Base-by-base conservation (phyloP, 1,140 invertebrate species). In the Anoplophora glabripennis region DNA sequence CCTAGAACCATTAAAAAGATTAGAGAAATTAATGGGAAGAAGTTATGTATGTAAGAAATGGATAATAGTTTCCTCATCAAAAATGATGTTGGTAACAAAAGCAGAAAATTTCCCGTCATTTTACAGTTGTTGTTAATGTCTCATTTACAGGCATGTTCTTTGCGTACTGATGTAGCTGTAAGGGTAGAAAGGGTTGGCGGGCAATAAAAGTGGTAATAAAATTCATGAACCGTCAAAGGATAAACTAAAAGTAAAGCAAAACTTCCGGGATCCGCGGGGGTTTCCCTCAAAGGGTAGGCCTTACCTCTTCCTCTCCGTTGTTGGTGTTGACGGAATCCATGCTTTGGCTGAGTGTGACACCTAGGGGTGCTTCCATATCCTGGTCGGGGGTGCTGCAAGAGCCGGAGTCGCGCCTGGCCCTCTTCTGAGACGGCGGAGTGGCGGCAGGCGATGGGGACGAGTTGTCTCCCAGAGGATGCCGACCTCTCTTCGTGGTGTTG, bases 281-380 rank as follows among this genome's bases (percentile, higher is more conserved):
- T 37, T 37, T 37, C 7, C 36, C 7, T n/a, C 7, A 37, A 40
- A 40, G 11, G 38, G 3, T 12, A 3, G 9, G 10, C 82, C 86
- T 81, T 75, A 92, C 90, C 89, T 93, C 90, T 84, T 93, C 91
- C 82, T 93, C 91, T 77, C 89, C 89, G 73, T 89, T 89, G 70
- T 88, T 89, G 64, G 90, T 93, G 80, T 92, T 93, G 76, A 94
- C 91, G 70, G 90, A 93, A 82, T 94, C 91, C 89, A 93, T 92
- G 80, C 90, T 93, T 80, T 94, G 90, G 63, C 84, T 86, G 59
- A 87, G 79, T 67, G 84, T 82, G 64, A 81, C 83, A 67, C 83
- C 79, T 73, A 84, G 80, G 71, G 74, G 80, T 75, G 78, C 79
- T 72, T 76, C 74, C 74, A 76, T 76, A 63, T 71, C 67, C 64